Percentiles rank a stretch among this genome's conserved stretches.
phyloP scores from a whole-genome alignment of 2,888 invertebrate species.

The Mesorhabditis sp. region DNA sequence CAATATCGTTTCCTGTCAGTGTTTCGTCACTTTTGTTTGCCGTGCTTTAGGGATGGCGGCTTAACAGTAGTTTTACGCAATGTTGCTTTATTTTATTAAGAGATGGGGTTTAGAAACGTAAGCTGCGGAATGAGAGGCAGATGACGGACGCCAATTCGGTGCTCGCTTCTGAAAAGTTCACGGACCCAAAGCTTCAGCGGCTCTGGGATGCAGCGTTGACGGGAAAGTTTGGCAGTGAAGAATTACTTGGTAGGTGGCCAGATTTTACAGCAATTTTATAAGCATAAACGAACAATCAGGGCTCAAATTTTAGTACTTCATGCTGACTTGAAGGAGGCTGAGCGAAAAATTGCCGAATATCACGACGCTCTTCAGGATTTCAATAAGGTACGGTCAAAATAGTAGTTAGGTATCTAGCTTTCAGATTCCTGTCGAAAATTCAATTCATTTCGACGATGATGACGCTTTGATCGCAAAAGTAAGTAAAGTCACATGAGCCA shows the following conservation, averaged over 20 bases:
- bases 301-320: constrained; percentile 17
- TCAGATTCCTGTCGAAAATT: constrained; percentile 26
- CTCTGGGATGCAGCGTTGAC: constrained; percentile 42
- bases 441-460: constrained; percentile 21
- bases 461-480: constrained; percentile 1
- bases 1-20: background rate
- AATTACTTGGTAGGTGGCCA: constrained; percentile 26
- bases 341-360: constrained; percentile 26
- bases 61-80: background rate
- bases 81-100: background rate
- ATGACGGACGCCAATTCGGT: constrained; percentile 19
- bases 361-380: constrained; percentile 29
- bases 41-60: background rate
- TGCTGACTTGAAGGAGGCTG: constrained; percentile 31
- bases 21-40: background rate
- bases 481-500: no score
- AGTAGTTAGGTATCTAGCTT: background rate
- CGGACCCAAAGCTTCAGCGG: constrained; percentile 39
- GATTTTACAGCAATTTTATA: background rate
- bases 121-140: constrained; percentile 23
- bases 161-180: constrained; percentile 26
- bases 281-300: background rate
- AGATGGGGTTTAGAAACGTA: constrained; percentile 26
- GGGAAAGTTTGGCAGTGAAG: constrained; percentile 32
- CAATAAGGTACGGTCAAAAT: constrained; percentile 21